These are phyloP conservation scores for Psilopogon haemacephalus DNA, from an alignment of 2,113 vertebrate species.

Conservation along the genomic window DNA sequence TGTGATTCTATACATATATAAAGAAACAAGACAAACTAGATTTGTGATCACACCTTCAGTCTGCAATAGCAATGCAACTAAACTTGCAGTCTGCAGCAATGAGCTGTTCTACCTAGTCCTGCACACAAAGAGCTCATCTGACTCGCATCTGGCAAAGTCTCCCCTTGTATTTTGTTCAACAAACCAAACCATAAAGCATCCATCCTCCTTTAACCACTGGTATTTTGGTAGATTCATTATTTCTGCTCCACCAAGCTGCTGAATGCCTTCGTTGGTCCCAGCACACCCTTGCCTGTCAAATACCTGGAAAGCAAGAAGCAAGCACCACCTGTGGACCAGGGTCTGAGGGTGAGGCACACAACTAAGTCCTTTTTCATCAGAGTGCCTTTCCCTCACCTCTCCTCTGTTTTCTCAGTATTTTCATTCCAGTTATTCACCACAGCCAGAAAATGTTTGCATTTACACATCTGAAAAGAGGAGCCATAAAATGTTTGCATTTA, in stretches of 20 bases:
- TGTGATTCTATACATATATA: not conserved
- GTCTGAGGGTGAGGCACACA: not conserved
- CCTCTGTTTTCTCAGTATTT: not conserved
- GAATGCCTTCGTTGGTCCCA: not conserved
- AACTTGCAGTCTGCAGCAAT: not conserved
- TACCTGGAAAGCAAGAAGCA: not conserved
- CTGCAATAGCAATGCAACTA: not conserved
- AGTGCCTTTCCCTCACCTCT: not conserved
- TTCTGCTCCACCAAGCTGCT: not conserved
- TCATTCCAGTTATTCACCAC: not conserved
- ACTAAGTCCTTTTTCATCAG: not conserved
- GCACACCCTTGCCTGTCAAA: not conserved
- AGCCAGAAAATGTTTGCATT: conserved; percentile 16
- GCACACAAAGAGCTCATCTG: not conserved
- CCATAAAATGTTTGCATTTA: conserved; percentile 22
- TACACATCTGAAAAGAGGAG: not conserved
- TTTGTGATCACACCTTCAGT: not conserved
- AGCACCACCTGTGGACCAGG: not conserved
- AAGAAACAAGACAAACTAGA: not conserved
- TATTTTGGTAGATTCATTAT: not conserved
- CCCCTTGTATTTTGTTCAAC: not conserved
- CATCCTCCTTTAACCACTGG: not conserved
- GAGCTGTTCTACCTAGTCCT: not conserved
- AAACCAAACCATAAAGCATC: not conserved
- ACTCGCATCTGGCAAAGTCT: not conserved